Percentiles rank a stretch among this genome's conserved stretches.
These are phyloP conservation scores for Plecotus auritus DNA, from an alignment of 2,113 vertebrate genomes.

Conservation along the genomic window DNA sequence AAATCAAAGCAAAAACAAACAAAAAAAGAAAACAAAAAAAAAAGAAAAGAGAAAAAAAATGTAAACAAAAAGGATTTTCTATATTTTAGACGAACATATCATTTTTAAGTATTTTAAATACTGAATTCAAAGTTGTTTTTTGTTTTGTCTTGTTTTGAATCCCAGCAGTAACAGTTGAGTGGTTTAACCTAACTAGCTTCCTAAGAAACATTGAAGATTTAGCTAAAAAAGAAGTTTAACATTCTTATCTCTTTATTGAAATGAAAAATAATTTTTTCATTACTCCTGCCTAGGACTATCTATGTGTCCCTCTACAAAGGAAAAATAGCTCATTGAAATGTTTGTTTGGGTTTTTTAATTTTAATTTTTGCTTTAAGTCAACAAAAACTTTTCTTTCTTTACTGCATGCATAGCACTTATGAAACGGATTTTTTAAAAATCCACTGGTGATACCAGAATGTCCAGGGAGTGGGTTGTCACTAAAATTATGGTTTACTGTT, in stretches of 20 bases:
- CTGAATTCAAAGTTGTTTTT: conserved; percentile 70
- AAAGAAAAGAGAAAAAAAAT: conserved; percentile 25
- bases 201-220: conserved; percentile 73
- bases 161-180: conserved; percentile 67
- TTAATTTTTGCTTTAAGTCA: conserved; percentile 47
- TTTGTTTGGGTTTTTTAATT: conserved; percentile 37
- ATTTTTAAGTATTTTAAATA: conserved; percentile 84
- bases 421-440: conserved; percentile 64
- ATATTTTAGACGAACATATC: conserved; percentile 82
- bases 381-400: conserved; percentile 54
- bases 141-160: conserved; percentile 69
- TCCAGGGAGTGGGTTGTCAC: conserved; percentile 71
- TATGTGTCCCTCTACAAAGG: conserved; percentile 31
- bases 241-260: conserved; percentile 66
- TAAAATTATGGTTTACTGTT: conserved; percentile 74
- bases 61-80: conserved; percentile 80
- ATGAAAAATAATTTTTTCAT: conserved; percentile 63
- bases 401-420: conserved; percentile 76
- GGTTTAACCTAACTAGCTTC: conserved; percentile 70
- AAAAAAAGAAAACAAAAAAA: conserved; percentile 50
- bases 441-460: conserved; percentile 71
- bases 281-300: conserved; percentile 31
- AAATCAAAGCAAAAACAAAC: conserved; percentile 74
- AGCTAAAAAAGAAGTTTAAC: conserved; percentile 63
- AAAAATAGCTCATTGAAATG: conserved; percentile 34